Base-by-base conservation (phyloP, 2,888 invertebrate genomes). In the Plagodis pulveraria region DNA sequence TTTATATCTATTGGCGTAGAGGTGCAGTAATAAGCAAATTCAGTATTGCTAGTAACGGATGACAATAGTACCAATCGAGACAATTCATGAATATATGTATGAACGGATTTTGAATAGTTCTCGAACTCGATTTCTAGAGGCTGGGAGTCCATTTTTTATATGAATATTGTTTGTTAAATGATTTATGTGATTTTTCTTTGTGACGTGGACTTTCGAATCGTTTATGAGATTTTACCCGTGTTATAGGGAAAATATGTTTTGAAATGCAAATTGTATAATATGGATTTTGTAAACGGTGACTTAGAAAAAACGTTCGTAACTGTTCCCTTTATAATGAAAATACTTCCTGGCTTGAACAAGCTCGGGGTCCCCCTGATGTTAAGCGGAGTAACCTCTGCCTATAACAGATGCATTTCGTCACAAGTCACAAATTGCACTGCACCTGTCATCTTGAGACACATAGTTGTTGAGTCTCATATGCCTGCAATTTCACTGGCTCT, bases 61-160 rank as follows among this genome's bases (percentile, higher is more conserved):
- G 68, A 72, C 72, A 69, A 69, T 69, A 63, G 69, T 68, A 67
- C 70, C 70, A 70, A 72, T 72, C 61, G 65, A 64, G 63, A 60
- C 65, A 64, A 66, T 66, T 66, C 67, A 68, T 72, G 70, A 72
- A 72, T 72, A 70, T 63, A 70, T 70, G 70, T 70, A 72, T 72
- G 67, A 66, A 66, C 65, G 61, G 62, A 66, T 68, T 72, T 63
- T 56, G 63, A 67, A 69, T 67, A 68, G 67, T 70, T 68, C 62
- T 63, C 53, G 44, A 66, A 68, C 64, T 66, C 58, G 61, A 64
- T 66, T 66, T 51, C 54, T 43, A 56, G 61, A 59, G 61, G 42
- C 49, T 41, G 34, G 34, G 12, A 50, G 60, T 65, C 64, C 63
- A 59, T 65, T 68, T 70, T 69, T 67, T 67, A 52, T 69, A 66